These are phyloP conservation scores for Rhingia campestris DNA, from an alignment of 2,888 invertebrate genomes.

Conservation along the genomic window DNA sequence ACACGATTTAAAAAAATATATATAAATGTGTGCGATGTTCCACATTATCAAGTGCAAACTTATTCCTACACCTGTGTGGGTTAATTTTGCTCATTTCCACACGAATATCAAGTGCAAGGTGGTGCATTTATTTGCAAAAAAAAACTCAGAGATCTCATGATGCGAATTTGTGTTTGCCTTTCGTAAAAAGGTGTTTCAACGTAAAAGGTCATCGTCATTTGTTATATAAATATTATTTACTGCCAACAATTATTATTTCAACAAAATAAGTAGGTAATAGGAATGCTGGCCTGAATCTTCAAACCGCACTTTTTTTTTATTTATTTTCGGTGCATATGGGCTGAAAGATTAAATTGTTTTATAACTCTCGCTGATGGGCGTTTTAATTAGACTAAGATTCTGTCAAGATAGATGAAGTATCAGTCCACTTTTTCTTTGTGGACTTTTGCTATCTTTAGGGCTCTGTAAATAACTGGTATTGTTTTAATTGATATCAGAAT, in stretches of 20 bases:
- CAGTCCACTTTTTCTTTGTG: no score
- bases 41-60: constrained; percentile 1
- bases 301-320: no score
- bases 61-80: not conserved
- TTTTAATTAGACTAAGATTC: no score
- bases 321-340: no score
- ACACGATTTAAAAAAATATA: constrained; percentile 16
- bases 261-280: constrained; percentile 5
- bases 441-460: no score
- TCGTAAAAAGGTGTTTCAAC: constrained; percentile 32
- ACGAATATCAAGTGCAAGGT: constrained; percentile 26
- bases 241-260: not conserved
- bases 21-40: not conserved
- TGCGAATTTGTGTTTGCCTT: not conserved
- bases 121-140: constrained; percentile 27
- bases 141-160: not conserved
- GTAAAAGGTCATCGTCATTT: constrained; percentile 10
- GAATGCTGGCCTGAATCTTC: no score
- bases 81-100: not conserved
- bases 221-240: constrained; percentile 1
- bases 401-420: no score
- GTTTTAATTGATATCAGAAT: no score
- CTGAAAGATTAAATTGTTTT: no score
- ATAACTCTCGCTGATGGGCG: no score
- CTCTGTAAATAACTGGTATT: no score